Percentiles rank a stretch among this genome's conserved stretches.
These are phyloP conservation scores for Coptodon rendalli DNA, from an alignment of 2,113 vertebrate genomes.

Conservation along the genomic window DNA sequence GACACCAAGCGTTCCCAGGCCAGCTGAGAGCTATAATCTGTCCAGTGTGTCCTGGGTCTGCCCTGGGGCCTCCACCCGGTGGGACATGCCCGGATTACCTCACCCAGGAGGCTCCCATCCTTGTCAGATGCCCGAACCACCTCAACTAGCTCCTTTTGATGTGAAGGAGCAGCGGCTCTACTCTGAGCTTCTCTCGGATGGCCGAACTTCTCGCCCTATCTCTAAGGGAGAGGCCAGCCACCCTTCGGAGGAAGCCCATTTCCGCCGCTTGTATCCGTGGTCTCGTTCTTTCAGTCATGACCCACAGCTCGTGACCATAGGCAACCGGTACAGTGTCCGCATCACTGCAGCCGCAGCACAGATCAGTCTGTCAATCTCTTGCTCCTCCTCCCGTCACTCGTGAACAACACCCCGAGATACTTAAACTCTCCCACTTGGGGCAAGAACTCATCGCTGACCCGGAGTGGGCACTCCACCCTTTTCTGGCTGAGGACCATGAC, in stretches of 20 bases:
- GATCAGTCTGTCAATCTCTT: not conserved
- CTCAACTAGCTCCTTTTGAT: not conserved
- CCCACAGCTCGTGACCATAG: not conserved
- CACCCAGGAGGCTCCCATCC: not conserved
- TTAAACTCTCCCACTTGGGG: not conserved
- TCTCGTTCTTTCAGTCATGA: not conserved
- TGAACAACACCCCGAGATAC: not conserved
- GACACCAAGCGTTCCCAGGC: not conserved
- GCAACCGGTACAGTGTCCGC: not conserved
- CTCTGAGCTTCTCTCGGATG: not conserved
- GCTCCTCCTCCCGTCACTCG: not conserved
- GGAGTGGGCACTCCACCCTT: not conserved
- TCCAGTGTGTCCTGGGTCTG: not conserved
- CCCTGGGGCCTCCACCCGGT: not conserved
- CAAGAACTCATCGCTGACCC: not conserved
- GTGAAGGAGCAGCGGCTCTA: not conserved
- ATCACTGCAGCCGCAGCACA: not conserved
- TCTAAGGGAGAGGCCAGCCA: not conserved
- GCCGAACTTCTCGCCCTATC: not conserved
- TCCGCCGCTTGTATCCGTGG: not conserved
- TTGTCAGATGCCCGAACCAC: not conserved
- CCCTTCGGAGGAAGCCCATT: not conserved
- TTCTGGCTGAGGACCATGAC: not conserved
- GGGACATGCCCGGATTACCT: not conserved
- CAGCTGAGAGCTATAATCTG: not conserved